Base-by-base conservation (phyloP, 2,797 vertebrate species). In the Remorina albescens region DNA sequence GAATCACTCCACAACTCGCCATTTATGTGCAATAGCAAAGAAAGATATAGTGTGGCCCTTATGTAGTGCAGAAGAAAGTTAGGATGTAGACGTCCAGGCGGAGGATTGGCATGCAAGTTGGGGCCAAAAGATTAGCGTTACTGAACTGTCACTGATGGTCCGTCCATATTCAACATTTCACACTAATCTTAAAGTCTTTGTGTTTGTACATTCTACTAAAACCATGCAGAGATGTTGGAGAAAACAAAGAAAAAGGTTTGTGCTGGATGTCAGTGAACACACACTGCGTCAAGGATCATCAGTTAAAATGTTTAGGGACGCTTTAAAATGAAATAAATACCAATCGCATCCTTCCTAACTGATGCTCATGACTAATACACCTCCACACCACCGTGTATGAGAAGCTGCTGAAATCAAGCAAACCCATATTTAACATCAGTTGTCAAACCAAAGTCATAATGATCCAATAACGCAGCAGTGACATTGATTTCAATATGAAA, bases 381-480 rank as follows among this genome's bases (percentile, higher is more conserved):
- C 41, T 60, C 80, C 37, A 66, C 13, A 69, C 8, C 59, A 72
- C 21, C 63, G 34, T 46, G 19, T 64, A 36, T 71, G 44, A 65
- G 50, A 75, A 81, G 78, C 7, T 54, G 47, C 72, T 65, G 54
- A 66, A 72, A 86, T 79, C 64, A 74, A 74, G 70, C 39, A 71
- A 58, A 65, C 61, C 46, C 58, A 67, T 82, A 82, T 80, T 75
- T 84, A 72, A 70, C 55, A 80, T 75, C 58, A 71, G 56, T 72
- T 66, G 70, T 76, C 78, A 76, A 71, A 66, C 41, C 61, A 77
- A 66, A 76, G 69, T 76, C 65, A 58, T 82, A 62, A 77, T 78
- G 76, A 77, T 66, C 57, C 56, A 41, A 72, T 76, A 66, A 72
- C 80, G 66, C 58, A 61, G 66, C 63, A 46, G 34, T 59, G 79